Evolutionary conservation across 2,888 invertebrate species (phyloP), one percentile per base, ranked within the genome.

Genomic region (Megastigmus dorsalis): DNA sequence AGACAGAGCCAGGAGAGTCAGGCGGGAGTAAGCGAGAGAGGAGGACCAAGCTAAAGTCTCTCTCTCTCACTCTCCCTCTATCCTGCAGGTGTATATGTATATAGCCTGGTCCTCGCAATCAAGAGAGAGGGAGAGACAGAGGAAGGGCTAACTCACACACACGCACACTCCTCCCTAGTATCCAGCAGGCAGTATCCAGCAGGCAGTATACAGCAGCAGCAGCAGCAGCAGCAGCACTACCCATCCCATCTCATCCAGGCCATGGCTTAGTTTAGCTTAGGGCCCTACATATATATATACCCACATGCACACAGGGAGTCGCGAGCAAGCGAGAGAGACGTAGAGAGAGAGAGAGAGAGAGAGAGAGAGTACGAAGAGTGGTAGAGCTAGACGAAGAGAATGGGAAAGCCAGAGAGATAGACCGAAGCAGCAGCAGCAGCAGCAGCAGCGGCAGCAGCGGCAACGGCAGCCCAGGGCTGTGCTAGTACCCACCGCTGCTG

Each of bases 261-360:
- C 82, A 81, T 83, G 83, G 83, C 84, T 84, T 84, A 84, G 84
- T 82, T 84, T 82, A 83, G 84, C 84, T 84, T 83, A 84, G 83
- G 82, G 65, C 50, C 65, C 26, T 48, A 26, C 62, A 54, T 33
- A 33, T 70, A 54, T 33, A 33, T 62, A 70, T 55, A 66, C 9
- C 5, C 38, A 54, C 63, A 33, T 48, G 71, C n/a, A n/a, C n/a
- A n/a, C n/a, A n/a, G n/a, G n/a, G n/a, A n/a, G n/a, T n/a, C n/a
- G n/a, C 69, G 66, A 45, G 70, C 23, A 52, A 76, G 65, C 13
- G 52, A 55, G 36, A 48, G 20, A 6, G 23, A 59, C 59, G 26
- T 54, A 52, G 69, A 69, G 41, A 28, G 30, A 7, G 43, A 2
- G 2, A 23, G 52, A 18, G 10, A 18, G 7, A 6, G 36, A 13